Base-by-base conservation (phyloP, 2,797 vertebrate genomes). In the Morus bassanus region DNA sequence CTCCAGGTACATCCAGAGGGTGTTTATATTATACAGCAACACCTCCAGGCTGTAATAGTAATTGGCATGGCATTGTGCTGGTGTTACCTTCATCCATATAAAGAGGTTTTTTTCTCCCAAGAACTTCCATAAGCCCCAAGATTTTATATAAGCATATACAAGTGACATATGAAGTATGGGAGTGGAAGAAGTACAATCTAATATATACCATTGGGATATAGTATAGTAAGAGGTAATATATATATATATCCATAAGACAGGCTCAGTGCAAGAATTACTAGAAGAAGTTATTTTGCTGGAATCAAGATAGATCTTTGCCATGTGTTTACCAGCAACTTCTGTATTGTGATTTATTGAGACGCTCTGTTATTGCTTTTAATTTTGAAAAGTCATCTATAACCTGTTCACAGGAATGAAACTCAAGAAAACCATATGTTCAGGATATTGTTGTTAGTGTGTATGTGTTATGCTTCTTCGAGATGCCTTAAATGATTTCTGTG, bases 371-470 rank as follows among this genome's bases (percentile, higher is more conserved):
- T 95, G 95, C 78, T 88, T 92, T 94, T 96, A 92, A 96, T 96
- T 96, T 89, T 80, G 85, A 94, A 92, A 86, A 94, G 61, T 53
- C 80, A 93, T 93, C 91, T 91, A 91, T 95, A 95, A 93, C 85
- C 61, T 69, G 46, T 84, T 88, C 82, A 61, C 59, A 84, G 79
- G 85, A 92, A 89, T 84, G 82, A 91, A 88, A 81, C 48, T 81
- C 76, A 39, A 69, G 79, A 75, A 96, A 95, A 61, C 85, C 91
- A 73, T 93, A 91, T 94, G 92, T 86, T 92, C 79, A 84, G 88
- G 91, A 75, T 88, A 74, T 86, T 94, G 82, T 77, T 91, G 79
- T 78, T 92, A 57, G 41, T 54, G 48, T 89, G 46, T 86, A 68
- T 54, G 53, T 46, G 94, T 96, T 95, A 82, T 78, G 85, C 73